These are phyloP conservation scores for Syrmaticus mikado DNA, from an alignment of 2,113 vertebrate species.

Conservation along the genomic window DNA sequence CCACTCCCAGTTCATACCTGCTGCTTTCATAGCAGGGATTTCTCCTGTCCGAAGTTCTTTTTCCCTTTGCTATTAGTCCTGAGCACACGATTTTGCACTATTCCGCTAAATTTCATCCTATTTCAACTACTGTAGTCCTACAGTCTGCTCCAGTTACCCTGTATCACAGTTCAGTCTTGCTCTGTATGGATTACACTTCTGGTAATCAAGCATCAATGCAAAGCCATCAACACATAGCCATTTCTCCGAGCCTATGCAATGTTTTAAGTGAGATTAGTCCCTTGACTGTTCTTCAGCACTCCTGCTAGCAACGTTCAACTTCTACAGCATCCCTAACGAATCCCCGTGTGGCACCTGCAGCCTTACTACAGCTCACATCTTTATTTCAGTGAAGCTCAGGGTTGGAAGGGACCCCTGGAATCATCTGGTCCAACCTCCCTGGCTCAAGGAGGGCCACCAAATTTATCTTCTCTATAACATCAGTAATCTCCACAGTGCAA, in stretches of 20 bases:
- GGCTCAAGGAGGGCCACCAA: background rate
- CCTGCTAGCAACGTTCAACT: background rate
- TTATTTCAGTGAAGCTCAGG: background rate
- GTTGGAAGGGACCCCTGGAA: background rate
- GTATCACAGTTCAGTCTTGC: background rate
- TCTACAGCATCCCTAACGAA: background rate
- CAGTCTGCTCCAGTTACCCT: no score
- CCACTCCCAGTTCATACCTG: background rate
- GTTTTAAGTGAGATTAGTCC: background rate
- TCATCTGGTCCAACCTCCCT: background rate
- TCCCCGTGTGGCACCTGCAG: background rate
- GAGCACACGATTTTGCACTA: background rate
- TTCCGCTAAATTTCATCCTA: background rate
- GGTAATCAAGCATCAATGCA: background rate
- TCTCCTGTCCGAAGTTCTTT: background rate
- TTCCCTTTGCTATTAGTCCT: background rate
- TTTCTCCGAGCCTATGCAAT: background rate
- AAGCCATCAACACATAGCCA: background rate
- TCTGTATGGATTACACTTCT: fast-evolving
- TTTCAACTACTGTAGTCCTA: background rate
- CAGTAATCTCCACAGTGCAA: background rate
- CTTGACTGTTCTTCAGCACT: background rate
- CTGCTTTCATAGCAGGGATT: background rate
- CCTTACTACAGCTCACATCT: background rate
- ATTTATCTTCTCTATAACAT: background rate